Base-by-base conservation (phyloP, 2,888 invertebrate genomes). In the Lobophora halterata region DNA sequence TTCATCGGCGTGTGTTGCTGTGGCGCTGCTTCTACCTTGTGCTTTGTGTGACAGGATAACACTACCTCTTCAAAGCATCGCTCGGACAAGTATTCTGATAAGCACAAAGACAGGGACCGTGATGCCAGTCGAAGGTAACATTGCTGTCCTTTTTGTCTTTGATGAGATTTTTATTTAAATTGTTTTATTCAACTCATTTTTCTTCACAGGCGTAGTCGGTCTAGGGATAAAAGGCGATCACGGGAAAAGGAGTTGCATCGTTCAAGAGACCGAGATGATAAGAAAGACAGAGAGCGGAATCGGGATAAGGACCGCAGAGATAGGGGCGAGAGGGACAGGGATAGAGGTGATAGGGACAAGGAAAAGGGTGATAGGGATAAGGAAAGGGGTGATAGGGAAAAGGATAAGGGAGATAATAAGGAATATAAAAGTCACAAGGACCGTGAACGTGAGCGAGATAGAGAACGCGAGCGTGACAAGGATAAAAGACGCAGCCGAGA, bases 41-140 rank as follows among this genome's bases (percentile, higher is more conserved):
- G 88, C 88, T 88, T 88, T 88, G 88, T 88, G 86, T 88, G 87
- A 88, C 88, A 88, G 88, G 88, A 88, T 81, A 87, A 77, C 79
- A 82, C 82, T 76, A 77, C 85, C 78, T 83, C 88, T 71, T 83
- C 88, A 72, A 88, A 87, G 79, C 86, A 88, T 74, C 87, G 86
- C 59, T 78, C 82, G 65, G 88, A 88, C 79, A 88, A 87, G 80
- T 76, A 86, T 77, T 82, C 85, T 68, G 88, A 88, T 73, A 86
- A 85, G 76, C 79, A 85, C 78, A 88, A 79, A 79, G 87, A 86
- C 31, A 79, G 59, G 52, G 85, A 86, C 27, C 72, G 69, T 51
- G 86, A 81, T 44, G 62, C 71, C 48, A 63, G 62, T 59, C 57
- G 86, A 61, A 82, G 83, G 87, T 87, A 61, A 67, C 53, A 27